Conservation (phyloP, 1,140 invertebrate species). For the Brachionus asplanchnoidis region DNA sequence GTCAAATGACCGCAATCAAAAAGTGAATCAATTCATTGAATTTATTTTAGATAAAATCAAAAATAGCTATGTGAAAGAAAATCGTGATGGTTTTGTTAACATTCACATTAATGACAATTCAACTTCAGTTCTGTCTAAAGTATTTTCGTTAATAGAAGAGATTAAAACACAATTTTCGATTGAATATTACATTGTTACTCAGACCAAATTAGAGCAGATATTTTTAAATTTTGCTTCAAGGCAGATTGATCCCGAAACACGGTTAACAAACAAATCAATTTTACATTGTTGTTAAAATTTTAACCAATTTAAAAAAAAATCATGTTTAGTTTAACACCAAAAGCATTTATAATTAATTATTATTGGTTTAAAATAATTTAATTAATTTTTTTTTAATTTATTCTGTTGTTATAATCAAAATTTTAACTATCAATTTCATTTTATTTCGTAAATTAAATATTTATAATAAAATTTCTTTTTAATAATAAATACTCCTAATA, state of each 20-base stretch:
- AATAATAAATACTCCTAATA: too few species aligned
- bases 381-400: background rate
- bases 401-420: background rate
- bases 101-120: constrained; percentile 40
- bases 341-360: background rate
- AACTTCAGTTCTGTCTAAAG: background rate
- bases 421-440: background rate
- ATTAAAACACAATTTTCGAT: constrained; percentile 45
- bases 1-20: background rate
- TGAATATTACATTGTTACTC: constrained; percentile 60
- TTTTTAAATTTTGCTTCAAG: constrained; percentile 51
- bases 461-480: background rate
- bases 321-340: background rate
- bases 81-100: constrained; percentile 35
- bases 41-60: background rate
- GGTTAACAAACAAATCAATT: background rate
- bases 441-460: background rate
- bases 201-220: constrained; percentile 61
- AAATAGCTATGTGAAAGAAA: constrained; percentile 26
- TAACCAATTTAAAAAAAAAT: background rate
- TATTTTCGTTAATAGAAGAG: constrained; percentile 19
- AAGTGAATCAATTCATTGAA: constrained; percentile 19
- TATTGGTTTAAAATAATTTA: background rate
- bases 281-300: background rate
- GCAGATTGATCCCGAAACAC: constrained; percentile 49